Conservation (phyloP, 2,888 invertebrate species). For the Alcis repandata region DNA sequence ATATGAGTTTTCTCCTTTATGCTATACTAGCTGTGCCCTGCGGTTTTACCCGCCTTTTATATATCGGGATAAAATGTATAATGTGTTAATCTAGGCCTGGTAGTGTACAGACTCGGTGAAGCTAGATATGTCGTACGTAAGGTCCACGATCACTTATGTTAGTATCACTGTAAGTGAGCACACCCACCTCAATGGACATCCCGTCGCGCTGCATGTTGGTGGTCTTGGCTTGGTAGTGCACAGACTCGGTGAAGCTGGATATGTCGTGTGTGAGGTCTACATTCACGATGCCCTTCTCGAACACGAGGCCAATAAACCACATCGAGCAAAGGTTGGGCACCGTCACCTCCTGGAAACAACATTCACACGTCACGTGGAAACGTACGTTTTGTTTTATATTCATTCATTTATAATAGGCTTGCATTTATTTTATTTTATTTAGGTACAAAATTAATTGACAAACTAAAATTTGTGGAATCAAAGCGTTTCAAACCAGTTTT, state of each 20-base stretch:
- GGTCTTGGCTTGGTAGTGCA: constrained; percentile 91
- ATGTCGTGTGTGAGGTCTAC: constrained; percentile 98
- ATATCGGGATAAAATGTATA: no score
- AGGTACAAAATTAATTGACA: no score
- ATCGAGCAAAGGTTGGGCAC: constrained; percentile 90
- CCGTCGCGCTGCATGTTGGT: constrained; percentile 90
- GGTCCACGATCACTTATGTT: constrained; percentile 96
- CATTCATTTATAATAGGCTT: no score
- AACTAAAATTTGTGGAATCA: no score
- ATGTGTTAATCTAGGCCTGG: constrained; percentile 90
- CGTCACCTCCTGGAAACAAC: constrained; percentile 67
- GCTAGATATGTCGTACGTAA: constrained; percentile 96
- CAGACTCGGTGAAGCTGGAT: constrained; percentile 95
- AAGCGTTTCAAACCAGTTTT: no score
- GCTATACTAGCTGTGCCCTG: no score
- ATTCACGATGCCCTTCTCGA: constrained; percentile 95
- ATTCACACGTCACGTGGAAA: no score
- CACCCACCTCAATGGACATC: constrained; percentile 90
- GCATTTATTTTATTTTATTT: no score
- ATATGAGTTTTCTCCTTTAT: no score
- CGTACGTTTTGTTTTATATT: no score
- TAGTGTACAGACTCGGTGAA: constrained; percentile 95
- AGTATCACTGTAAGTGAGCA: no score
- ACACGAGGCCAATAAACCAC: constrained; percentile 99
- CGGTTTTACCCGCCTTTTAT: no score